Evolutionary conservation across 2,113 vertebrate species (phyloP), one percentile per base, ranked within the genome.

Genomic region (Condylura cristata): DNA sequence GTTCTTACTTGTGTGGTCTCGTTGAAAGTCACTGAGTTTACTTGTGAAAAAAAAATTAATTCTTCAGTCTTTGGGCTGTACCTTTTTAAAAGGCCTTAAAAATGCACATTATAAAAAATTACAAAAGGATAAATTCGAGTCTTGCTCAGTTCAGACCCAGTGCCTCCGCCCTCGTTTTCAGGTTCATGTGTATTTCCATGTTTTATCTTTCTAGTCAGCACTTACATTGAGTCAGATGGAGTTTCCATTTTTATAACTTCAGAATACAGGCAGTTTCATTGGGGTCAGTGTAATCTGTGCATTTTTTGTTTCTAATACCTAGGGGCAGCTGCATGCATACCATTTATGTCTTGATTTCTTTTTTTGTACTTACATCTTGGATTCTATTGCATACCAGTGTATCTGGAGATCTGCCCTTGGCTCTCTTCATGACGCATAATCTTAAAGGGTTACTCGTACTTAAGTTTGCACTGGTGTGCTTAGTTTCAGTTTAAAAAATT

Each of bases 1-100:
- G 74, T 46, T 90, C 6, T 82, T 74, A 22, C 0, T 61, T 48
- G 2, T n/a, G 37, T 63, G 8, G 8, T 44, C 4, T 83, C 28
- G 48, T 94, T 93, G 82, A 14, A 87, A 88, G 34, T 32, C n/a
- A 37, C 6, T 61, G 30, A 90, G 46, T 84, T 90, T 89, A 41
- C 72, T 93, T 72, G 89, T 86, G 53, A 89, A 76, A 51, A 61
- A 90, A 66, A 44, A 3, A 63, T 24, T 81, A 78, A 46, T 71
- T 79, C 51, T 28, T 46, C 18, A 74, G 4, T 56, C 34, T 68
- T 86, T 39, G 17, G 26, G 3, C 4, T 78, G 3, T 0, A 39
- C 30, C 17, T 65, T 92, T 95, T 66, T 13, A 48, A 83, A 72
- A 60, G 56, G 44, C 60, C 72, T 8, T 53, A 65, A 70, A 92